Percentiles rank a stretch among this genome's conserved stretches.
Conservation (phyloP, 2,113 vertebrate genomes). For the Lichenostomus cassidix region DNA sequence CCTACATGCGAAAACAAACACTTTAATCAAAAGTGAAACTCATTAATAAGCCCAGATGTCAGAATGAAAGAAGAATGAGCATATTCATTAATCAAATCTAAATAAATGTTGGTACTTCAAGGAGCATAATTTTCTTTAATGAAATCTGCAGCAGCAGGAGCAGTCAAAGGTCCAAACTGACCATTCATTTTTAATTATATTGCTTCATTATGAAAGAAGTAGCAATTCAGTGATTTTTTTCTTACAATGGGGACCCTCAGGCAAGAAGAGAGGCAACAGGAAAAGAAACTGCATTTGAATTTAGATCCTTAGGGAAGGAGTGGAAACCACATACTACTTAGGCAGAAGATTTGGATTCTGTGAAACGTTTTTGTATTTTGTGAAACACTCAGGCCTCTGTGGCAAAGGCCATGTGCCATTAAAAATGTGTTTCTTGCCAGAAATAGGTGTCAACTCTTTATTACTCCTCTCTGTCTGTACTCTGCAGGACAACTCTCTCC, state of each 20-base stretch:
- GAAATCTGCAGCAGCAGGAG: background rate
- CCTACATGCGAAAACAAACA: constrained; percentile 6
- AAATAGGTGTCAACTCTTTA: background rate
- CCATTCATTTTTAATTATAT: constrained; percentile 1
- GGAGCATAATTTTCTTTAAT: background rate
- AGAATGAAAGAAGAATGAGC: background rate
- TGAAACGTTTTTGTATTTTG: background rate
- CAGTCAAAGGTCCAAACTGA: background rate
- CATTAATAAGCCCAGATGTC: background rate
- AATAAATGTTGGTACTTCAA: background rate
- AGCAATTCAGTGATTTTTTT: background rate
- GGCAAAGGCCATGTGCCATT: background rate
- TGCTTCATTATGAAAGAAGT: background rate
- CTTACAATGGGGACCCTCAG: background rate
- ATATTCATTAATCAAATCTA: constrained; percentile 21
- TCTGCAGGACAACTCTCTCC: background rate
- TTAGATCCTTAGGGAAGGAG: background rate
- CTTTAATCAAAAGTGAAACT: constrained; percentile 14
- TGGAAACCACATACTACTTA: background rate
- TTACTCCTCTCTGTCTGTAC: background rate
- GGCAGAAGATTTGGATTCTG: background rate
- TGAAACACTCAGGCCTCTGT: background rate
- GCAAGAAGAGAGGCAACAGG: background rate
- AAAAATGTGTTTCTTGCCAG: background rate
- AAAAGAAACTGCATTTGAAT: background rate